Conservation (phyloP, 2,113 vertebrate genomes). For the Perca fluviatilis region DNA sequence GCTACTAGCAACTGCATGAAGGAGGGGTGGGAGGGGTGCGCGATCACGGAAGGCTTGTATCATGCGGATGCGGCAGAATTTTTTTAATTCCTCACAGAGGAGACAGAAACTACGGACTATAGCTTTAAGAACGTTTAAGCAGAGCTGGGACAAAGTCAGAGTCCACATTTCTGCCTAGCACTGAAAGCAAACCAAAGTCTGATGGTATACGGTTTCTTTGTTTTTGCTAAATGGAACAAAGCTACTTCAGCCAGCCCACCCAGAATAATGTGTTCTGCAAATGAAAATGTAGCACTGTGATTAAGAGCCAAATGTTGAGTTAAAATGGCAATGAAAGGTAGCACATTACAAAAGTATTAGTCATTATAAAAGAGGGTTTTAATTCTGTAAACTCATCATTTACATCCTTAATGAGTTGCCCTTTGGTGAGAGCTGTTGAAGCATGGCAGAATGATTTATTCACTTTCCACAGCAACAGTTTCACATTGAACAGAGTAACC, state of each 20-base stretch:
- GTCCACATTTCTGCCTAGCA: background rate
- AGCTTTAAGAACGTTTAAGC: background rate
- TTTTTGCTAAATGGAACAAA: background rate
- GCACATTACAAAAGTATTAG: background rate
- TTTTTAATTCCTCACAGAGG: too few species aligned
- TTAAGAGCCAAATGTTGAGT: background rate
- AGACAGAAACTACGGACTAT: too few species aligned
- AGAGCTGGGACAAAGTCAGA: background rate
- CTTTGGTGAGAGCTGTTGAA: constrained; percentile 26
- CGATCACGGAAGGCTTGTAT: too few species aligned
- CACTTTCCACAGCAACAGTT: background rate
- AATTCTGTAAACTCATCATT: constrained; percentile 22
- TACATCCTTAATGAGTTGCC: constrained; percentile 5
- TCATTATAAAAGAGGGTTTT: background rate
- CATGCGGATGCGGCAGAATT: too few species aligned
- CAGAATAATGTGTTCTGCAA: background rate
- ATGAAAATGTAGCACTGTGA: constrained; percentile 3
- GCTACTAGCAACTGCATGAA: too few species aligned
- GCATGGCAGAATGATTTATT: background rate
- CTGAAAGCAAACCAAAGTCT: background rate
- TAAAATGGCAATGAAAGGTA: background rate
- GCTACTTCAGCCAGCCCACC: background rate
- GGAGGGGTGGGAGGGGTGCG: too few species aligned
- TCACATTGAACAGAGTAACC: background rate
- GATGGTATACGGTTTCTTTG: background rate